A percentile compares a stretch with the other conserved stretches of the same genome.
Evolutionary conservation across 92 coral and sea anemone genomes (phyloP).

Genomic region (Phymanthus crucifer): DNA sequence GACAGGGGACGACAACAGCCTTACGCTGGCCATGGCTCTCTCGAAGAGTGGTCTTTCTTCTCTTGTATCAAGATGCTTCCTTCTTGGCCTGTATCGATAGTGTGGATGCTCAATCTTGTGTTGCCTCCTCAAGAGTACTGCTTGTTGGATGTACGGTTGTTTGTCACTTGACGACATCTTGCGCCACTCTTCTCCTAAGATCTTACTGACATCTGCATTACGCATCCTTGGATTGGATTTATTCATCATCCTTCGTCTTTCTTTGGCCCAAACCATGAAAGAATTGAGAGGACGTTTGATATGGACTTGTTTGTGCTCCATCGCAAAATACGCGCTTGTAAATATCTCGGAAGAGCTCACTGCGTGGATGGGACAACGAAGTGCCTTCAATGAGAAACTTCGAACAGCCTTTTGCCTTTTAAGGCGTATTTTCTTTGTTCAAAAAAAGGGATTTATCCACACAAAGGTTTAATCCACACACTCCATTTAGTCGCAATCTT

Average conservation of each 20-base stretch:
- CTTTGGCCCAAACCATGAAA: conserved; percentile 95
- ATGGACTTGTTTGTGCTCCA: conserved; percentile 22
- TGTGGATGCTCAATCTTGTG: conserved; percentile 88
- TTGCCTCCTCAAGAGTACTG: conserved; percentile 73
- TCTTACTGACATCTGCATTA: conserved; percentile 89
- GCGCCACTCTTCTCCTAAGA: conserved; percentile 87
- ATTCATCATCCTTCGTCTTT: conserved; percentile 73
- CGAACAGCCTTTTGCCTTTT: conserved; percentile 27
- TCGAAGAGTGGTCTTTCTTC: conserved; percentile 46
- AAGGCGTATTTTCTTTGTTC: conserved; percentile 30
- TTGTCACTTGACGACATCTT: conserved; percentile 74
- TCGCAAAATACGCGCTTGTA: background rate
- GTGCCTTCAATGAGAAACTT: conserved; percentile 23
- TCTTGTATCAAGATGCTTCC: conserved; percentile 60
- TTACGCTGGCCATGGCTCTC: conserved; percentile 31
- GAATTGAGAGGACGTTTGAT: conserved; percentile 89
- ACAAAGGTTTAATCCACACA: conserved; percentile 52
- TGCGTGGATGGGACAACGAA: background rate
- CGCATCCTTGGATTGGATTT: conserved; percentile 89
- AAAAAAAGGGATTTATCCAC: conserved; percentile 37
- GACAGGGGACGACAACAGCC: conserved; percentile 37
- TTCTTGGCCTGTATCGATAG: conserved; percentile 83
- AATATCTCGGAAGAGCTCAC: background rate
- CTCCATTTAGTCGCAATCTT: conserved; percentile 24
- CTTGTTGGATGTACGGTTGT: conserved; percentile 83